phyloP scores from a whole-genome alignment of 1,140 invertebrate genomes.

The Philotrypesis tridentata region DNA sequence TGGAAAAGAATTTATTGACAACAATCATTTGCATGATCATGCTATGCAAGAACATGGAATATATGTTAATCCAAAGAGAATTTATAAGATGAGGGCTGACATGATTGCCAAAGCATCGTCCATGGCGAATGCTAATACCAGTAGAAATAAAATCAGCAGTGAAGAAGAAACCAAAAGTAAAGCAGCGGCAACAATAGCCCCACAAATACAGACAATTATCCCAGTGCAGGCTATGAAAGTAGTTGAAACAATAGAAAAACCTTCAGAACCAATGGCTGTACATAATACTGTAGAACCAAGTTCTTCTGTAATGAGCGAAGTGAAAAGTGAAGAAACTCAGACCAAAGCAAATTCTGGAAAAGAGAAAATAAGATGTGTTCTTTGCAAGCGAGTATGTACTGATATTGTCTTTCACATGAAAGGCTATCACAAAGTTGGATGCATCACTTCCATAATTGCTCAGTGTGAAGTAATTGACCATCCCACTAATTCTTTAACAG shows the following conservation, averaged over 20 bases:
- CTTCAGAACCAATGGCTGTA: not conserved
- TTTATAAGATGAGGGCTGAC: slow-evolving; percentile 21
- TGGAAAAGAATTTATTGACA: slow-evolving; percentile 60
- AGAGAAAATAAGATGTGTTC: slow-evolving; percentile 56
- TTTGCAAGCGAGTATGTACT: slow-evolving; percentile 61
- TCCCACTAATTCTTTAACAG: not conserved
- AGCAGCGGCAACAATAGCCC: not conserved
- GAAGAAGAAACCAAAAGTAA: not conserved
- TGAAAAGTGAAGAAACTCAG: slow-evolving; percentile 22
- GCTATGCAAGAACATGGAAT: slow-evolving; percentile 60
- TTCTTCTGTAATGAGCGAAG: not conserved
- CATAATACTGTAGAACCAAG: not conserved
- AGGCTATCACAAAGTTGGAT: slow-evolving; percentile 67
- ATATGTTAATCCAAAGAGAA: slow-evolving; percentile 38
- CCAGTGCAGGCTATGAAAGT: not conserved
- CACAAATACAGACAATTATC: slow-evolving; percentile 4
- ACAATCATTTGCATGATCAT: slow-evolving; percentile 57
- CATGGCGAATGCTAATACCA: not conserved
- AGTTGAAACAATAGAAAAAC: not conserved
- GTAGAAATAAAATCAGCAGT: not conserved
- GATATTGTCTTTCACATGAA: slow-evolving; percentile 63
- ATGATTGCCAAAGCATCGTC: not conserved
- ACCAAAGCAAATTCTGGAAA: not conserved
- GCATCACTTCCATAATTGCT: slow-evolving; percentile 46
- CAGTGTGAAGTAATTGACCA: slow-evolving; percentile 42